Evolutionary conservation across 2,888 invertebrate genomes (phyloP).

Genomic region (Exephanes ischioxanthus): DNA sequence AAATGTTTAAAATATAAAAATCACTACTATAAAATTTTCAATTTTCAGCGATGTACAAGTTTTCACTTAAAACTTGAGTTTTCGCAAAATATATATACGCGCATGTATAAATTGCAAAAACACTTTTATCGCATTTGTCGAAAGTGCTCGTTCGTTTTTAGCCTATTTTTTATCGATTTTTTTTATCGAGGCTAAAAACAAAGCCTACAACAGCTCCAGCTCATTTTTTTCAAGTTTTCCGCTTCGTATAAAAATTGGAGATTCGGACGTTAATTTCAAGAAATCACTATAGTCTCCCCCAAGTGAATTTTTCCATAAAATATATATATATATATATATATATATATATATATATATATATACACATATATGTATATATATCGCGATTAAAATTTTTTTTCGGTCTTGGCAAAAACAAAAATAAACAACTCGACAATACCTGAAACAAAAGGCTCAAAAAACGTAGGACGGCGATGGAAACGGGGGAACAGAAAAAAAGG

Average conservation of each 20-base stretch:
- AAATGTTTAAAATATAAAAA: no score
- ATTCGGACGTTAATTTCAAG: neutral
- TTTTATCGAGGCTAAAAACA: neutral
- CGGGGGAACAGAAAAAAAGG: constrained; percentile 7
- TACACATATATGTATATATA: no score
- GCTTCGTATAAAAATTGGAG: neutral
- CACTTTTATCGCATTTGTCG: no score
- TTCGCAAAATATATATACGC: no score
- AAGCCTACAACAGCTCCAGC: neutral
- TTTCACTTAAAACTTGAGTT: no score
- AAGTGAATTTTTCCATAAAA: neutral
- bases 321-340: no score
- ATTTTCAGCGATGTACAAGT: no score
- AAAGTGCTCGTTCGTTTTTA: neutral
- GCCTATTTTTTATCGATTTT: neutral
- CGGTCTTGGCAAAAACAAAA: constrained; percentile 9
- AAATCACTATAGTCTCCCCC: constrained; percentile 7
- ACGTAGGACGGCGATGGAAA: constrained; percentile 44
- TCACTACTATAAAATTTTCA: no score
- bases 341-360: no score
- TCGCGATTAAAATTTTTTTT: no score
- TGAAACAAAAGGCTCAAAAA: constrained; percentile 51
- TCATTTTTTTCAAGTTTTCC: neutral
- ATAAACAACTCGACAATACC: constrained; percentile 41
- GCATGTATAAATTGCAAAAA: no score